These are phyloP conservation scores for Molossus alvarezi DNA, from an alignment of 2,797 vertebrate genomes.

Conservation along the genomic window DNA sequence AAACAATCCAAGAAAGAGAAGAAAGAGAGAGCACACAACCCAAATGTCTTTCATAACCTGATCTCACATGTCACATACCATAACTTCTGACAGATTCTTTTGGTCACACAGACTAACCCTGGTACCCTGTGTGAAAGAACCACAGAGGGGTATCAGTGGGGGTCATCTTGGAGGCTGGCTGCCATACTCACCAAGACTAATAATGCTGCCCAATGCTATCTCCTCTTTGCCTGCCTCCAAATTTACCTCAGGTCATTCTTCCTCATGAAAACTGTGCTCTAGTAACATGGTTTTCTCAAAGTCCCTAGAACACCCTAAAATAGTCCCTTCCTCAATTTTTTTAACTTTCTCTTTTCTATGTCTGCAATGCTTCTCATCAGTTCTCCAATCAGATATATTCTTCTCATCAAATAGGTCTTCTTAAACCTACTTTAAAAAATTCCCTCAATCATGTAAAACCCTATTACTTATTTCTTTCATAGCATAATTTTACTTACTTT, in stretches of 20 bases:
- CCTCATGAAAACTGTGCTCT: background rate
- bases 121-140: background rate
- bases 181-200: background rate
- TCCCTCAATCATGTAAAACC: background rate
- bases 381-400: background rate
- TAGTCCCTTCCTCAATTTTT: background rate
- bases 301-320: background rate
- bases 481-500: background rate
- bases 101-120: background rate
- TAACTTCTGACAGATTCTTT: background rate
- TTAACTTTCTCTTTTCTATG: background rate
- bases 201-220: background rate
- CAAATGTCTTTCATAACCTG: background rate
- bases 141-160: background rate
- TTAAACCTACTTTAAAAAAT: conserved; percentile 7
- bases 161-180: background rate
- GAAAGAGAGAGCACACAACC: background rate
- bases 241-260: background rate
- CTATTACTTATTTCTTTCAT: background rate
- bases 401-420: background rate
- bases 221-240: background rate
- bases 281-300: background rate
- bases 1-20: background rate
- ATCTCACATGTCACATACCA: background rate
- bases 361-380: background rate